A percentile compares a stretch with the other conserved stretches of the same genome.
Conservation (phyloP, 35 echinoderm and acorn worm species). For the Hemicentrotus pulcherrimus region DNA sequence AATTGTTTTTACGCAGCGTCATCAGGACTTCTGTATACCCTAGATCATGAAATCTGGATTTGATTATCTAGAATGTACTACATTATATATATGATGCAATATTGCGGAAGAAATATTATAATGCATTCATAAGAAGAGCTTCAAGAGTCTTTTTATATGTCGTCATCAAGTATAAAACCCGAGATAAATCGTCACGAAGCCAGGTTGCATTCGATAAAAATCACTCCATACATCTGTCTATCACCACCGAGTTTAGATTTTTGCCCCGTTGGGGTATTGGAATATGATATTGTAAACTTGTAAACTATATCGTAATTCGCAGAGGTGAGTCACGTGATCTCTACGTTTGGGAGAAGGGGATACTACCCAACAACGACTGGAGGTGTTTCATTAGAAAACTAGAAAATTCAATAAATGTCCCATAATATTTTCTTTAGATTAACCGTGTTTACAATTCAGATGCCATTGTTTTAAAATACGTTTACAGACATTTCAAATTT, state of each 20-base stretch:
- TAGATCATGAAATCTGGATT: too few relatives aligned
- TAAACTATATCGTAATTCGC: not conserved
- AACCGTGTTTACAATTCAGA: too few relatives aligned
- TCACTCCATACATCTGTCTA: not conserved
- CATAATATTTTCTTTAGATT: too few relatives aligned
- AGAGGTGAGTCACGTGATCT: not conserved
- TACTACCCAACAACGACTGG: not conserved
- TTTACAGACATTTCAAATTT: too few relatives aligned
- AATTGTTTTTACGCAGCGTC: too few relatives aligned
- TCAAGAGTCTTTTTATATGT: not conserved
- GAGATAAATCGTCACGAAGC: not conserved
- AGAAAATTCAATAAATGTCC: too few relatives aligned
- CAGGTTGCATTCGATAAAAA: constrained; percentile 9
- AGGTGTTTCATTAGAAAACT: too few relatives aligned
- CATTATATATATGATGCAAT: not conserved
- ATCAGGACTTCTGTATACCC: too few relatives aligned
- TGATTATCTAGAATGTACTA: too few relatives aligned
- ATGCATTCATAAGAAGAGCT: not conserved
- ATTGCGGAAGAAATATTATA: not conserved
- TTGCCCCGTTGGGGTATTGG: not conserved
- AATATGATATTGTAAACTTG: not conserved
- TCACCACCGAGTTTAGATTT: not conserved
- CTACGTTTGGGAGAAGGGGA: not conserved
- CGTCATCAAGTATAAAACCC: not conserved
- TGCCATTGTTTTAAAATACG: too few relatives aligned